Base-by-base conservation (phyloP, 2,797 vertebrate genomes). In the Hydrolagus colliei region DNA sequence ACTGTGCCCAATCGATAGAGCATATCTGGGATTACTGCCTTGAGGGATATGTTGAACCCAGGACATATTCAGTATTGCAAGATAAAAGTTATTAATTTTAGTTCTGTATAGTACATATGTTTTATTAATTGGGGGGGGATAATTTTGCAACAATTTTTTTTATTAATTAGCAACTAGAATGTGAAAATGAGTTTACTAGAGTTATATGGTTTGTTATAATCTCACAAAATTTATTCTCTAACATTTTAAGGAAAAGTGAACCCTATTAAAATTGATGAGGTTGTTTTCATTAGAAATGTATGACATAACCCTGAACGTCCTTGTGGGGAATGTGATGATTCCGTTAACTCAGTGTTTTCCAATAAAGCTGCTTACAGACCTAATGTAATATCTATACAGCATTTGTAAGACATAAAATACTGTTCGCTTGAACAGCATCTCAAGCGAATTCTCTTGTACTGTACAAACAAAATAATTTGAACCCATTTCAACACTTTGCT, bases 221-320 rank as follows among this genome's bases (percentile, higher is more conserved):
- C 71, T 84, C 20, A 80, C 22, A 80, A 68, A 62, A 61, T 63
- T 78, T 63, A 61, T 63, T 80, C 65, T 41, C 35, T 71, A 52
- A 52, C 0, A 18, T 71, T 71, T 84, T 82, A 63, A 22, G 41
- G 41, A 32, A 84, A 84, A 3, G 20, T 84, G 68, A 84, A 84
- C 16, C 65, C 65, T 68, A 35, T 84, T 84, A 84, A 71, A 68
- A 84, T 84, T 71, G 79, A 84, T 84, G 67, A 84, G 71, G 71
- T 84, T 84, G 79, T 68, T 65, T 71, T 67, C 32, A 84, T 84
- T 84, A 84, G 71, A 84, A 84, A 84, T 67, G 63, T 41, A 84
- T 67, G 79, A 84, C 79, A 84, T 18, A 71, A 84, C 16, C 32
- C 65, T 84, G 65, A 84, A 84, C 13, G 65, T 71, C 79, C 79